These are phyloP conservation scores for Dromococcyx pavoninus DNA, from an alignment of 2,797 vertebrate genomes.

Conservation along the genomic window DNA sequence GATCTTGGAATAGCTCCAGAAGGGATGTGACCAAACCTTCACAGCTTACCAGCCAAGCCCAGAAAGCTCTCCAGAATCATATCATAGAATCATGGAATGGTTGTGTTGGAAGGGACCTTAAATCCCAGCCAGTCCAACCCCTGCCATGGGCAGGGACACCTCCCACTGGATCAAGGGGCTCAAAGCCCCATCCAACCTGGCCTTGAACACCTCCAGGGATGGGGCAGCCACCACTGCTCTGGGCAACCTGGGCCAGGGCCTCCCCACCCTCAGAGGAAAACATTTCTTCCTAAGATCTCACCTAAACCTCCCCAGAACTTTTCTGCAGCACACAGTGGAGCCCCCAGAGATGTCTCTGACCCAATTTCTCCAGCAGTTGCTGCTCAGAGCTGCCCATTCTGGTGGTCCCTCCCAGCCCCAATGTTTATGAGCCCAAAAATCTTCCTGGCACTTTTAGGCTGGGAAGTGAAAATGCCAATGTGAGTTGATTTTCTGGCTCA, in stretches of 20 bases:
- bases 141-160: no score
- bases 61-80: neutral
- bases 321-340: neutral
- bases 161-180: no score
- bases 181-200: no score
- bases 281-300: no score
- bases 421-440: neutral
- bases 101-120: no score
- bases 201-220: no score
- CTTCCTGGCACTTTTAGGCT: neutral
- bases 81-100: no score
- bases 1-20: neutral
- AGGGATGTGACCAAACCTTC: neutral
- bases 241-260: no score
- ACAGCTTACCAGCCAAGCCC: neutral
- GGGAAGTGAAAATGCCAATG: neutral
- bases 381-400: neutral
- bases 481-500: neutral
- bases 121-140: no score
- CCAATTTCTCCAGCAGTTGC: accelerated
- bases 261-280: no score
- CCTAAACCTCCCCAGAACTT: neutral
- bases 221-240: no score
- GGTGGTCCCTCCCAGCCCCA: neutral
- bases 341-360: accelerated